Evolutionary conservation across 2,888 invertebrate species (phyloP).

Genomic region (Chelonus formosanus): DNA sequence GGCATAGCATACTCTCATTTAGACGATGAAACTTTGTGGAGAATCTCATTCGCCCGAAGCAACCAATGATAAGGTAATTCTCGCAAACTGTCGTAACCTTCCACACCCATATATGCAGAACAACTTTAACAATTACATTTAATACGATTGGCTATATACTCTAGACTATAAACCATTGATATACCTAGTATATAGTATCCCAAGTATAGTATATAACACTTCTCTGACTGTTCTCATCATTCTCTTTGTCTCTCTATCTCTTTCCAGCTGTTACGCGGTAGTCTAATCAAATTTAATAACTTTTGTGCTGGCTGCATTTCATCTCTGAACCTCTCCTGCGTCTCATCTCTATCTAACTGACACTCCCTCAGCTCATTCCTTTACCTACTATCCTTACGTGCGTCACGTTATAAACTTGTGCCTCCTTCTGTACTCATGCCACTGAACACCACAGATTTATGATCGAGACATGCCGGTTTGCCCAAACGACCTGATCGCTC

Average conservation of each 20-base stretch:
- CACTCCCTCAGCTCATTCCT: constrained; percentile 13
- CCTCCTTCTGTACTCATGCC: constrained; percentile 36
- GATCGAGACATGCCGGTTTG: constrained; percentile 52
- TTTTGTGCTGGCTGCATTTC: constrained; percentile 54
- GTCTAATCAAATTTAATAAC: constrained; percentile 64
- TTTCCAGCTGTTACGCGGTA: constrained; percentile 49
- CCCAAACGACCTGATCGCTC: constrained; percentile 52
- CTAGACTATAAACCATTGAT: constrained; percentile 24
- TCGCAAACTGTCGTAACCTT: constrained; percentile 55
- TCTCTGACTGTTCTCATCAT: constrained; percentile 8
- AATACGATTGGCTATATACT: constrained; percentile 49
- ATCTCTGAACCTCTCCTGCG: constrained; percentile 24
- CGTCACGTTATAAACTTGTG: constrained; percentile 54
- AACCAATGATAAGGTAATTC: constrained; percentile 53
- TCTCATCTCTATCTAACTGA: not conserved
- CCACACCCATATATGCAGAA: constrained; percentile 36
- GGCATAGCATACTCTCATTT: not conserved
- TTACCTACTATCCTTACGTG: constrained; percentile 32
- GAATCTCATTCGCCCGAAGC: constrained; percentile 34
- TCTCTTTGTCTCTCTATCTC: not conserved
- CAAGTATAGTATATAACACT: constrained; percentile 6
- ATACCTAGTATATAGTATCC: constrained; percentile 4
- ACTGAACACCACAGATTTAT: constrained; percentile 56
- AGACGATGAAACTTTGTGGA: constrained; percentile 17
- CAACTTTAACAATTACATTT: constrained; percentile 63